Conservation (phyloP, 2,113 vertebrate species). For the Anolis sagrei region DNA sequence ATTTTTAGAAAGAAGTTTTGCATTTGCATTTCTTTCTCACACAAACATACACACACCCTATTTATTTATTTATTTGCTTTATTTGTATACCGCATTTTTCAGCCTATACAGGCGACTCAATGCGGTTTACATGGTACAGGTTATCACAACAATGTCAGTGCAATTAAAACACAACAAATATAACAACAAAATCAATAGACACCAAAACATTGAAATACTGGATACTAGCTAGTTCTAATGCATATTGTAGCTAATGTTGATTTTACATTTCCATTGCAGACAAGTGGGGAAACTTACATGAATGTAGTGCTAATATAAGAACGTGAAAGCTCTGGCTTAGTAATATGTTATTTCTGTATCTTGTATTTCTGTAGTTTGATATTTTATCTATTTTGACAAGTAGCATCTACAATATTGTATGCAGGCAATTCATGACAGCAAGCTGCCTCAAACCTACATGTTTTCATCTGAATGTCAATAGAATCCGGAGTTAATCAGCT, state of each 20-base stretch:
- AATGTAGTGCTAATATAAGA: neutral
- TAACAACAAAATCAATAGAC: no score
- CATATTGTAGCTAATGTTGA: neutral
- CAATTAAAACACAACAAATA: no score
- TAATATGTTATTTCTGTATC: neutral
- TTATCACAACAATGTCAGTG: no score
- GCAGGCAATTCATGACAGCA: neutral
- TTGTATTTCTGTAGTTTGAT: neutral
- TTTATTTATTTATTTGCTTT: no score
- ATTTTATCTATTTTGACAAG: neutral
- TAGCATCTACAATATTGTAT: neutral
- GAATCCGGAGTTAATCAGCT: neutral
- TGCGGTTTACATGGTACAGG: no score
- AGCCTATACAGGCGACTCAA: no score
- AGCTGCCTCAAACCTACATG: neutral
- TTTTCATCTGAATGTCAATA: neutral
- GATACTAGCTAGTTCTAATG: neutral
- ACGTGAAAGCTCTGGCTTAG: neutral
- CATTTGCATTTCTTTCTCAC: neutral
- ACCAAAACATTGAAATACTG: neutral
- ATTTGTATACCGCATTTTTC: no score
- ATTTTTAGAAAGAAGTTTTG: neutral
- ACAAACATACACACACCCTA: neutral
- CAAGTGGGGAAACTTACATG: neutral
- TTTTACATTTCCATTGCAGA: neutral